Evolutionary conservation across 2,113 vertebrate species (phyloP).

Genomic region (Mormyrus iriodes): DNA sequence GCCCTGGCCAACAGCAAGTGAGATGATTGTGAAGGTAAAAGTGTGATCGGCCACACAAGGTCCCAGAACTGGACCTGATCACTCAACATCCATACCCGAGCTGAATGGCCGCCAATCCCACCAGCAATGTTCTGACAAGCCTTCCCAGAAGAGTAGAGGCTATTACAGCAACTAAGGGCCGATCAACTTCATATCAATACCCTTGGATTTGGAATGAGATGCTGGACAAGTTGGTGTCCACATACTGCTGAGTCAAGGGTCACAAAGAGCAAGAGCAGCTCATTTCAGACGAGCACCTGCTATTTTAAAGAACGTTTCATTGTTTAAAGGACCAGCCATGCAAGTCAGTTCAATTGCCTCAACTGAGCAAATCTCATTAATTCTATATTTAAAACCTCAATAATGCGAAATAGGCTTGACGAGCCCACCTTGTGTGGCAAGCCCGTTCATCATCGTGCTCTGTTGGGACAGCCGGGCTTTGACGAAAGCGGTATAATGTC

Average conservation of each 20-base stretch:
- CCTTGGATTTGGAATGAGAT: background rate
- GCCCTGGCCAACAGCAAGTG: background rate
- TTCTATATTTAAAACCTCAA: background rate
- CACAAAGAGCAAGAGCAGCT: background rate
- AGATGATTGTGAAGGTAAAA: background rate
- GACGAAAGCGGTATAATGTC: slow-evolving; percentile 93
- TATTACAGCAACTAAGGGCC: background rate
- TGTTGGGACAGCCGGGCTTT: slow-evolving; percentile 65
- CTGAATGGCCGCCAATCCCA: background rate
- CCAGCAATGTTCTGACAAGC: background rate
- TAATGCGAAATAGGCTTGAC: background rate
- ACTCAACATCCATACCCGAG: background rate
- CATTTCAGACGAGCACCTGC: background rate
- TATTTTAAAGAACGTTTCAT: background rate
- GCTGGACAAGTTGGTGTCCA: background rate
- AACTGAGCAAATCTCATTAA: background rate
- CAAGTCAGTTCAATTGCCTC: background rate
- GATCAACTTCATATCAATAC: background rate
- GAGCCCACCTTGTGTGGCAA: slow-evolving; percentile 57
- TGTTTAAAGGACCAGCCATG: background rate
- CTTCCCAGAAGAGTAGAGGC: background rate
- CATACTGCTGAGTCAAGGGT: background rate
- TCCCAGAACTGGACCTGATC: background rate
- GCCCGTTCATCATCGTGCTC: slow-evolving; percentile 55
- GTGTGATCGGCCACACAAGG: background rate